phyloP scores from a whole-genome alignment of 2,113 vertebrate species.

The Vulpes lagopus region DNA sequence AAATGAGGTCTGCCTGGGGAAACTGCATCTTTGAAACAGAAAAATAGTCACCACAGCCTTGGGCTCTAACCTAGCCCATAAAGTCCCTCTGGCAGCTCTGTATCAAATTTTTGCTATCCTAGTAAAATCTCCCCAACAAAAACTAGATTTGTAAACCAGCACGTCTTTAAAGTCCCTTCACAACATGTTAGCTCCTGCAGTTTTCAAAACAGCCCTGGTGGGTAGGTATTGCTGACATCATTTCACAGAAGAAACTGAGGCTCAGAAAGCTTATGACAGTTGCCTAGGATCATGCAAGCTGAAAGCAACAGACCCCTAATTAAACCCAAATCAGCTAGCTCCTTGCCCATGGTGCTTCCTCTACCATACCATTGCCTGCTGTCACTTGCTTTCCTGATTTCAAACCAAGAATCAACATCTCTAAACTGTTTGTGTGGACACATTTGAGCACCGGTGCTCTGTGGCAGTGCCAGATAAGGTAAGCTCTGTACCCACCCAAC shows the following conservation, averaged over 20 bases:
- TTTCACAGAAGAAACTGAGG: constrained; percentile 16
- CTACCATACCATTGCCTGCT: neutral
- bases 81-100: neutral
- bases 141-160: neutral
- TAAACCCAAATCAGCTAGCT: neutral
- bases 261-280: neutral
- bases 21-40: neutral
- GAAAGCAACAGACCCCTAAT: neutral
- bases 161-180: neutral
- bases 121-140: neutral
- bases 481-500: neutral
- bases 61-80: neutral
- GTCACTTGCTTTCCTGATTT: neutral
- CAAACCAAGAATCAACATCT: neutral
- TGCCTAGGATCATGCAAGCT: neutral
- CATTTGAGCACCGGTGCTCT: neutral
- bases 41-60: neutral
- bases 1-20: neutral
- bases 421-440: neutral
- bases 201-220: neutral
- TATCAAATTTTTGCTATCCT: constrained; percentile 4
- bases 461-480: neutral
- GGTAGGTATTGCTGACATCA: neutral
- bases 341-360: neutral
- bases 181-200: neutral